Evolutionary conservation across 2,113 vertebrate genomes (phyloP).

Genomic region (Dipodomys spectabilis): DNA sequence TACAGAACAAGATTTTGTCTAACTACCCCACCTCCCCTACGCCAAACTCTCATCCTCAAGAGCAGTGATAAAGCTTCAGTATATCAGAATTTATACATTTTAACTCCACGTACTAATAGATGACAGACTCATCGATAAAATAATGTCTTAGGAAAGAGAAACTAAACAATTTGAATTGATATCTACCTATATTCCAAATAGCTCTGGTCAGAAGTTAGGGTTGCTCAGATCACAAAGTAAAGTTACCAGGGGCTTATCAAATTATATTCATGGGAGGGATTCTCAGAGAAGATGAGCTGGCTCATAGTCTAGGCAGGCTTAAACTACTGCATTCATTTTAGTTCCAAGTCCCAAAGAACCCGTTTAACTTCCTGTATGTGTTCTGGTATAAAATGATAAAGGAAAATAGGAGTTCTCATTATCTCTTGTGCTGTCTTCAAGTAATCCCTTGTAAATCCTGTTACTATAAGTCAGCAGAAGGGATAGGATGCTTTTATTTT

Average conservation of each 20-base stretch:
- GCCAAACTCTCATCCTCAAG: background rate
- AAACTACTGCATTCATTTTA: background rate
- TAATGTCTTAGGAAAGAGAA: background rate
- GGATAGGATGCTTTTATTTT: background rate
- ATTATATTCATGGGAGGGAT: background rate
- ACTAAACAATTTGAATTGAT: background rate
- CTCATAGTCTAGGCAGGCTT: background rate
- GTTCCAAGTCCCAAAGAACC: background rate
- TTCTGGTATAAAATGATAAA: slow-evolving; percentile 12
- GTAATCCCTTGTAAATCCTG: background rate
- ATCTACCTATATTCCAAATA: background rate
- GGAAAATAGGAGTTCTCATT: slow-evolving; percentile 12
- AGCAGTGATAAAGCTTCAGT: background rate
- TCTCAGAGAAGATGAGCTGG: background rate
- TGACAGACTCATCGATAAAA: background rate
- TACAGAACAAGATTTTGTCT: too few species aligned
- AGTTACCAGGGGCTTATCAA: background rate
- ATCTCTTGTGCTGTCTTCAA: background rate
- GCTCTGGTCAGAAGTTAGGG: background rate
- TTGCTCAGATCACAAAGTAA: background rate
- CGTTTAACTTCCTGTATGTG: background rate
- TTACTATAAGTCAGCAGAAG: background rate
- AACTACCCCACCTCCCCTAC: too few species aligned
- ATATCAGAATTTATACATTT: background rate
- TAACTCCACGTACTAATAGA: background rate